Evolutionary conservation across 2,888 invertebrate genomes (phyloP), one percentile per base, ranked within the genome.

Genomic region (Leptura quadrifasciata): DNA sequence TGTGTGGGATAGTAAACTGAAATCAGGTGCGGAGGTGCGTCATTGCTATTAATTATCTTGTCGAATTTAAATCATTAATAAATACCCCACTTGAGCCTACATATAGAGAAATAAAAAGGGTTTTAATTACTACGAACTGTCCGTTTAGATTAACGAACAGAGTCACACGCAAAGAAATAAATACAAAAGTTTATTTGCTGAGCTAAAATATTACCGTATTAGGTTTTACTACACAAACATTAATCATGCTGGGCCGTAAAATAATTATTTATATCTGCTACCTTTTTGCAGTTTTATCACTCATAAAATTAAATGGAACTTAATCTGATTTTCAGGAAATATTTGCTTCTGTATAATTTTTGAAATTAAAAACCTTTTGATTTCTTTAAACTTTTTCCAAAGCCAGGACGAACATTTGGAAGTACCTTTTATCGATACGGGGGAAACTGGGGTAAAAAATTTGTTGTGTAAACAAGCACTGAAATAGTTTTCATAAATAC

Each of bases 121-220:
- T 31, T 61, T 61, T 61, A 61, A 61, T 61, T 61, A 31, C 18
- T 27, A 60, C 15, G 39, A 27, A 27, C 52, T 54, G 67, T 54
- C 27, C n/a, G 52, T 54, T 24, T 67, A 52, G 21, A 67, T 67
- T 67, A 67, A 52, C 20, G 54, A 15, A 52, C 20, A 52, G 10
- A n/a, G 54, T 52, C 54, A 21, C 67, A 67, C 67, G 67, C 67
- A 54, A 67, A 54, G 67, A 54, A 21, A 67, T 67, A 67, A 67
- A 67, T 67, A 67, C 54, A 67, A 39, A 47, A 54, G 67, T 67
- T 67, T 67, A 67, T 67, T 67, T 67, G 20, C 52, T 47, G 52
- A 54, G 24, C 20, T 47, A 24, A 67, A 67, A 52, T 21, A 67
- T 67, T 54, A 54, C 52, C 24, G 21, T 52, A 67, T 67, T 52